Percentiles rank a stretch among this genome's conserved stretches.
Evolutionary conservation across 2,888 invertebrate species (phyloP).

Genomic region (Seira ritae): DNA sequence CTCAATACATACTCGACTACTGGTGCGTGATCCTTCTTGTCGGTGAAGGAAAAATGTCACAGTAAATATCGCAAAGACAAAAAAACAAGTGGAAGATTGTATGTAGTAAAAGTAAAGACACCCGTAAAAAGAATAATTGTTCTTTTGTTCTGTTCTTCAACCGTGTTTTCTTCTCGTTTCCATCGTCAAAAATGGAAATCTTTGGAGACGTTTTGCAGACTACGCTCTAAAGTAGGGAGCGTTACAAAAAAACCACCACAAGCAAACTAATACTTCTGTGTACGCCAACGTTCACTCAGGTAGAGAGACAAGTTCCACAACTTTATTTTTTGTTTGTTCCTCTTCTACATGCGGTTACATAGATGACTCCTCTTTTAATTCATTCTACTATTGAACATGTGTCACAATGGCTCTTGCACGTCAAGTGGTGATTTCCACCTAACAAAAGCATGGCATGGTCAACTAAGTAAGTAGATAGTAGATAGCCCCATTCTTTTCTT

Average conservation of each 20-base stretch:
- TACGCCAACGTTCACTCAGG: neutral
- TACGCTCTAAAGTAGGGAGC: too few relatives aligned
- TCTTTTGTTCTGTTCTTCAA: conserved; percentile 2
- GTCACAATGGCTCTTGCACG: neutral
- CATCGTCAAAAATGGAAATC: conserved; percentile 1
- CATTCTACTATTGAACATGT: conserved; percentile 5
- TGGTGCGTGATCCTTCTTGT: neutral
- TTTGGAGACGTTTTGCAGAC: neutral
- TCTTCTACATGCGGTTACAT: too few relatives aligned
- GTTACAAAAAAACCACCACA: too few relatives aligned
- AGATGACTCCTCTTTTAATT: neutral
- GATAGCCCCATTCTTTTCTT: neutral
- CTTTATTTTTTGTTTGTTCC: too few relatives aligned
- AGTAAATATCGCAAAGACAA: conserved; percentile 1
- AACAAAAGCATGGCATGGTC: conserved; percentile 5
- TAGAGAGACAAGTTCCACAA: neutral
- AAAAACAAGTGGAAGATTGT: neutral
- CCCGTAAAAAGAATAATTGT: conserved; percentile 1
- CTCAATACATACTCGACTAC: neutral
- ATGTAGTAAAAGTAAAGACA: neutral
- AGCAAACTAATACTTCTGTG: too few relatives aligned
- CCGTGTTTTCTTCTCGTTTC: neutral
- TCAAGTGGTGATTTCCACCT: neutral
- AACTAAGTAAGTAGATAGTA: too few relatives aligned
- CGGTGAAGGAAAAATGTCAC: conserved; percentile 1